Base-by-base conservation (phyloP, 2,797 vertebrate genomes). In the Acipenser transmontanus region DNA sequence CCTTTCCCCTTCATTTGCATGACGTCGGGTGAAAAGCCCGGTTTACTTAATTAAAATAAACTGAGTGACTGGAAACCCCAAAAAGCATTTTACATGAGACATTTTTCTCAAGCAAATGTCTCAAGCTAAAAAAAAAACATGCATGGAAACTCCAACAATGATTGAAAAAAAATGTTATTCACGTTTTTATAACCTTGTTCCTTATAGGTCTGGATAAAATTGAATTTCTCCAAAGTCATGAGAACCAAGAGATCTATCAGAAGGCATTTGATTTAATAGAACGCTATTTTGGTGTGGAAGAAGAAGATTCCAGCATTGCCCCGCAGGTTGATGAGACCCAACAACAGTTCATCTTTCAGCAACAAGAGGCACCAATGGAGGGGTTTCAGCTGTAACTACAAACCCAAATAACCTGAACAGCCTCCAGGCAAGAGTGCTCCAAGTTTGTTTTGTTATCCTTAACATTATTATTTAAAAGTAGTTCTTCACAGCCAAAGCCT, bases 191-290 rank as follows among this genome's bases (percentile, higher is more conserved):
- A n/a, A 11, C 4, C 54, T 14, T 60, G 66, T 73, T 56, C 68
- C 14, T 59, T 69, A 7, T 73, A 94, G 92, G 93, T 78, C 84
- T 94, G 72, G 91, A 94, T 81, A 94, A 94, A 87, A 93, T 94
- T 61, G 92, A 94, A 76, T 92, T 94, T 84, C 87, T 93, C 65
- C 92, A 94, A 81, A 93, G 92, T 73, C 92, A 94, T 49, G 92
- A 94, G 85, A 94, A 94, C 77, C 92, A 94, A 75, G 93, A 94
- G 78, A 93, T 94, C 78, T 94, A 93, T 74, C 92, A 93, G 71
- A 94, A 94, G 79, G 92, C 92, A 67, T 94, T 92, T 76, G 92
- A 93, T 81, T 82, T 94, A 70, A 93, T 94, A 69, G 93, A 94
- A 77, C 91, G 89, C 80, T 94, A 92, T 77, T 94, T 94, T 65